phyloP scores from a whole-genome alignment of 1,140 invertebrate species.

The Pogonomyrmex californicus region DNA sequence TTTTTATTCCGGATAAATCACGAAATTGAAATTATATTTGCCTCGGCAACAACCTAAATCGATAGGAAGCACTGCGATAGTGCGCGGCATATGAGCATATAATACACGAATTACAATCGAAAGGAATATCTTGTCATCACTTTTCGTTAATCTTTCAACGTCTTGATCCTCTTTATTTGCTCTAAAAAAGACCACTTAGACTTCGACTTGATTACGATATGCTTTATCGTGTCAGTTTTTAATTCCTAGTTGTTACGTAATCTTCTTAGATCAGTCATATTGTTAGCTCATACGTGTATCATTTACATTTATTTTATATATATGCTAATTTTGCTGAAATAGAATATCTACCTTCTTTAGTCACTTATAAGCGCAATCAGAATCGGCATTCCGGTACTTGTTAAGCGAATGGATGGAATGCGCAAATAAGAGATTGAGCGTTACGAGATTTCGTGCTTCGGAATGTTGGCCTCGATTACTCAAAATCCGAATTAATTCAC shows the following conservation, averaged over 20 bases:
- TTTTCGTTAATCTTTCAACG: slow-evolving; percentile 47
- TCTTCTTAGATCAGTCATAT: not conserved
- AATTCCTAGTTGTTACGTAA: not conserved
- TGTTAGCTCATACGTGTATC: not conserved
- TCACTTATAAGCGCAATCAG: slow-evolving; percentile 13
- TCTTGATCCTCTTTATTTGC: not conserved
- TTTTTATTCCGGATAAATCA: slow-evolving; percentile 18
- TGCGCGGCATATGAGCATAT: not conserved
- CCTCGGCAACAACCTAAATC: slow-evolving; percentile 48
- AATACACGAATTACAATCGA: slow-evolving; percentile 12
- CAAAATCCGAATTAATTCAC: slow-evolving; percentile 17
- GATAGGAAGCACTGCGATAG: slow-evolving; percentile 32
- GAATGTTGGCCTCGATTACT: slow-evolving; percentile 38
- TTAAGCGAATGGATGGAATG: slow-evolving; percentile 1
- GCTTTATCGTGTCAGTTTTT: not conserved
- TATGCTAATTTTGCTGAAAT: slow-evolving; percentile 14
- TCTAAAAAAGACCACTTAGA: not conserved
- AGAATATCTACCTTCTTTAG: slow-evolving; percentile 19
- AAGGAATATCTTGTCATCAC: not conserved
- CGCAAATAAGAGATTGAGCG: slow-evolving; percentile 9
- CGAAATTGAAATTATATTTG: slow-evolving; percentile 27
- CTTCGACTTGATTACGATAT: not conserved
- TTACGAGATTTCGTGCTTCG: slow-evolving; percentile 39
- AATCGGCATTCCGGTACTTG: slow-evolving; percentile 21
- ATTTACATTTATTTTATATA: slow-evolving; percentile 4